phyloP scores from a whole-genome alignment of 2,797 vertebrate genomes.

The Alcedo atthis region DNA sequence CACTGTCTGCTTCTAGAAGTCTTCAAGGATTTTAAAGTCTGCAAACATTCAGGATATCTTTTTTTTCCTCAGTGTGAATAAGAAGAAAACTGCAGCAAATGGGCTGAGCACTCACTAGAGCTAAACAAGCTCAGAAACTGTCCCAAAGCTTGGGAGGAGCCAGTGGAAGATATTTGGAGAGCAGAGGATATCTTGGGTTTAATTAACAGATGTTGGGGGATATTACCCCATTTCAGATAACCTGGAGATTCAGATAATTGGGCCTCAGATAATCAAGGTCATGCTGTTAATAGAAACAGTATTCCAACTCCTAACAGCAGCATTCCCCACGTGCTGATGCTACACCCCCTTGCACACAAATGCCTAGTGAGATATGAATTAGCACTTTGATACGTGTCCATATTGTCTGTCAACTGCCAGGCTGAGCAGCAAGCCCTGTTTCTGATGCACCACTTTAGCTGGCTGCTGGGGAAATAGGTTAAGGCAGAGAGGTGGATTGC shows the following conservation, averaged over 20 bases:
- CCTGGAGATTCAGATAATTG: slow-evolving; percentile 42
- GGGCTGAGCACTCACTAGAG: background rate
- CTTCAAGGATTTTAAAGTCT: background rate
- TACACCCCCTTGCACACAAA: background rate
- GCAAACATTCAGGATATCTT: background rate
- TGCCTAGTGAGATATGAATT: background rate
- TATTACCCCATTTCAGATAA: slow-evolving; percentile 48
- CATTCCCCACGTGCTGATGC: fast-evolving
- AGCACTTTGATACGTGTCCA: fast-evolving
- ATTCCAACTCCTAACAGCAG: background rate
- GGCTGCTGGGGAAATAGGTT: slow-evolving; percentile 59
- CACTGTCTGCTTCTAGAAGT: background rate
- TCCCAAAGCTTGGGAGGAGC: background rate
- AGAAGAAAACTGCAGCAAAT: background rate
- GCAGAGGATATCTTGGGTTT: slow-evolving; percentile 18
- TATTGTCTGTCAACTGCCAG: background rate
- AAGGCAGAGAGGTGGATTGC: slow-evolving; percentile 38
- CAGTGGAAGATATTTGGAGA: background rate
- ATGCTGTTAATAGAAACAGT: background rate
- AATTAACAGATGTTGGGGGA: slow-evolving; percentile 41
- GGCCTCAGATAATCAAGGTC: slow-evolving; percentile 38
- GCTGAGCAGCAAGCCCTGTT: background rate
- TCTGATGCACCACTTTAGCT: background rate
- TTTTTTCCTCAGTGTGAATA: background rate
- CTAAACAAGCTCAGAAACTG: background rate